These are phyloP conservation scores for Druceiella hillmani DNA, from an alignment of 2,888 invertebrate genomes.

Conservation along the genomic window DNA sequence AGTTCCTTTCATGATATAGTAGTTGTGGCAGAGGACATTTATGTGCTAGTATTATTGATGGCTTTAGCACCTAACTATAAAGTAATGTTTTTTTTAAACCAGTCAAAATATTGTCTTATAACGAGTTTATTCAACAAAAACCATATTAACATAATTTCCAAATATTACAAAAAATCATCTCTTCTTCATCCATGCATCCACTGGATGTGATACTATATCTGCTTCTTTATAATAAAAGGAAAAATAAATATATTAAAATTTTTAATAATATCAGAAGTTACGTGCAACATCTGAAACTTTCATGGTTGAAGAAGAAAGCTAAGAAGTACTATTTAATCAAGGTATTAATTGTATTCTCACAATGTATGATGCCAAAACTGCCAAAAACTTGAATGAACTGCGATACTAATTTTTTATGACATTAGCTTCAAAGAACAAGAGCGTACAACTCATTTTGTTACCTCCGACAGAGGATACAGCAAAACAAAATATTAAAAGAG, in stretches of 20 bases:
- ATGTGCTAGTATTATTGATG: slow-evolving; percentile 21
- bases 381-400: slow-evolving; percentile 12
- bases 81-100: slow-evolving; percentile 18
- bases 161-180: slow-evolving; percentile 7
- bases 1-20: slow-evolving; percentile 15
- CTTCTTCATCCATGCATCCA: slow-evolving; percentile 18
- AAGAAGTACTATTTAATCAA: slow-evolving; percentile 18
- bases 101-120: slow-evolving; percentile 14
- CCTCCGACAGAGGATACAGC: slow-evolving; percentile 18
- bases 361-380: slow-evolving; percentile 18
- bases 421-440: slow-evolving; percentile 16
- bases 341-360: slow-evolving; percentile 17
- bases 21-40: slow-evolving; percentile 23
- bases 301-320: slow-evolving; percentile 16
- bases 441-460: slow-evolving; percentile 15
- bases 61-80: slow-evolving; percentile 20
- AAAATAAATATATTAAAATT: slow-evolving; percentile 18
- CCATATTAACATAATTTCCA: no score
- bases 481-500: slow-evolving; percentile 10
- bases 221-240: slow-evolving; percentile 17
- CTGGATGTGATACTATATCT: slow-evolving; percentile 19
- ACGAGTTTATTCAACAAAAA: no score
- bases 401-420: slow-evolving; percentile 15
- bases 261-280: slow-evolving; percentile 18
- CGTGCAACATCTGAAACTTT: slow-evolving; percentile 19